Conservation (phyloP, 2,888 invertebrate genomes). For the Drosophila atroscutellata region DNA sequence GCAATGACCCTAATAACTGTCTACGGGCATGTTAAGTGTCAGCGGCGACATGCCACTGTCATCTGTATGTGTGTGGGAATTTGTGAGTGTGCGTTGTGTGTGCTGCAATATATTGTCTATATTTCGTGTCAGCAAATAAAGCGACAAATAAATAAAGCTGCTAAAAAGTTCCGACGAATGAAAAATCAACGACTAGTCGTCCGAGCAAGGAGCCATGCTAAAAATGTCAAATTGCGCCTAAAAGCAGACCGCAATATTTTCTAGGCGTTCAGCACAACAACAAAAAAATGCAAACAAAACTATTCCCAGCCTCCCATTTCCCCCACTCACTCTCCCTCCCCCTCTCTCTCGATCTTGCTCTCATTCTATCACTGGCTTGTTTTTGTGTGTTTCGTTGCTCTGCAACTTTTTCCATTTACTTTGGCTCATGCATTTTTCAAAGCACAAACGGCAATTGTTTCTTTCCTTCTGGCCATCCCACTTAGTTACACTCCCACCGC, state of each 20-base stretch:
- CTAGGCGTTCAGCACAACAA: slow-evolving; percentile 30
- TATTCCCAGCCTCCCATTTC: slow-evolving; percentile 45
- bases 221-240: slow-evolving; percentile 80
- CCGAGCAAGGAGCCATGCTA: slow-evolving; percentile 27
- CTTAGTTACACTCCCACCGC: slow-evolving; percentile 6
- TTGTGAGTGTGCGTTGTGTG: slow-evolving; percentile 29
- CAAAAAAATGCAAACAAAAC: slow-evolving; percentile 37
- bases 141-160: slow-evolving; percentile 79
- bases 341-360: slow-evolving; percentile 1
- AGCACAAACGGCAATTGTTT: slow-evolving; percentile 81
- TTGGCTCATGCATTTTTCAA: slow-evolving; percentile 80
- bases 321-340: neutral
- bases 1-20: slow-evolving; percentile 82
- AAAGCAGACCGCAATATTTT: slow-evolving; percentile 79
- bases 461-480: slow-evolving; percentile 35
- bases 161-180: slow-evolving; percentile 69
- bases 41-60: slow-evolving; percentile 78
- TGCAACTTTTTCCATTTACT: slow-evolving; percentile 81
- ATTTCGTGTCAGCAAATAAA: slow-evolving; percentile 81
- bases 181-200: slow-evolving; percentile 58
- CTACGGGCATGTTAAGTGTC: slow-evolving; percentile 81
- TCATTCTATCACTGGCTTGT: slow-evolving; percentile 38
- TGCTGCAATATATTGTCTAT: slow-evolving; percentile 76
- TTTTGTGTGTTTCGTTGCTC: slow-evolving; percentile 61
- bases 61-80: slow-evolving; percentile 52